phyloP scores from a whole-genome alignment of 2,888 invertebrate species.

The Merodon equestris region DNA sequence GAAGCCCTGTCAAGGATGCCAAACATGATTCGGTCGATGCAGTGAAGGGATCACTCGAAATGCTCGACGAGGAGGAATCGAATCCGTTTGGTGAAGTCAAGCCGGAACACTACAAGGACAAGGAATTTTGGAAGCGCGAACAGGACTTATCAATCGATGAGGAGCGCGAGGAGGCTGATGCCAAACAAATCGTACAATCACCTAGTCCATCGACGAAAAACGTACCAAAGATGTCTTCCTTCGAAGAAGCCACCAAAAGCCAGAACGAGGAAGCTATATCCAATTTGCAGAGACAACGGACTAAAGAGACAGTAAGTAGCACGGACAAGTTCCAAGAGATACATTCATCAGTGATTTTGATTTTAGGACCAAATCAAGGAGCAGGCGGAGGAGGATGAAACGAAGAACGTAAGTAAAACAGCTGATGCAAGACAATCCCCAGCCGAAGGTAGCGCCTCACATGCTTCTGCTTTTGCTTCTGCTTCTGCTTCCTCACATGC shows the following conservation, averaged over 20 bases:
- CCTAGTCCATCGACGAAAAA: constrained; percentile 68
- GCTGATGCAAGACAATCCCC: constrained; percentile 69
- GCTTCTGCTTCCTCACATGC: constrained; percentile 67
- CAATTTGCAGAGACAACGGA: constrained; percentile 72
- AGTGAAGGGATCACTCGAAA: constrained; percentile 72
- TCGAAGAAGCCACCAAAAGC: constrained; percentile 77
- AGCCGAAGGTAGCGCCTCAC: constrained; percentile 62
- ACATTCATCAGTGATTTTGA: not conserved
- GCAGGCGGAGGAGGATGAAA: constrained; percentile 45
- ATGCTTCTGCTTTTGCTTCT: constrained; percentile 65
- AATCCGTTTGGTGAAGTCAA: constrained; percentile 78
- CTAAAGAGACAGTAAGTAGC: constrained; percentile 73
- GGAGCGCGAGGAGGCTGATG: constrained; percentile 73
- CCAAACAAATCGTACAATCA: constrained; percentile 57
- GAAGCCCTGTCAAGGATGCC: constrained; percentile 76
- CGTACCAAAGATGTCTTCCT: constrained; percentile 75
- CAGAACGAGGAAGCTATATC: constrained; percentile 76
- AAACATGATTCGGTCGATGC: constrained; percentile 67
- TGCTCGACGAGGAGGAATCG: constrained; percentile 74
- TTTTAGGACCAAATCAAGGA: constrained; percentile 61
- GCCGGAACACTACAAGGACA: constrained; percentile 76
- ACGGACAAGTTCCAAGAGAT: not conserved
- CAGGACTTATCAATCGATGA: constrained; percentile 77
- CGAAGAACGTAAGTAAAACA: constrained; percentile 67
- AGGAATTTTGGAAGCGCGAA: constrained; percentile 77